Evolutionary conservation across 2,797 vertebrate genomes (phyloP).

Genomic region (Ctenopoma kingsleyae): DNA sequence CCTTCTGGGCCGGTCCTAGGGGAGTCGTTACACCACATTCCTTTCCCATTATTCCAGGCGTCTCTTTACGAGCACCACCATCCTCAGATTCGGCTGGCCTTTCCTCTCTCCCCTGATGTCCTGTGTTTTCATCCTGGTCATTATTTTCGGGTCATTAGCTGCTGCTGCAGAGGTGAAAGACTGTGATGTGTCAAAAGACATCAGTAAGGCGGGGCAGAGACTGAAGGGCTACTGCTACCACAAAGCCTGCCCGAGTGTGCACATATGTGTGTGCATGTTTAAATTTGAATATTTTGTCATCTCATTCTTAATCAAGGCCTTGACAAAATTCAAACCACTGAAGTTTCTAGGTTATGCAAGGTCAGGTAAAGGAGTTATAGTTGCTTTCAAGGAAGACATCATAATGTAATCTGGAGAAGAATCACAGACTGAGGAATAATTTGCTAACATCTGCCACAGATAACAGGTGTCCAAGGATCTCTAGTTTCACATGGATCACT

Average conservation of each 20-base stretch:
- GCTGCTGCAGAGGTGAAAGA: conserved; percentile 31
- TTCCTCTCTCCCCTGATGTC: conserved; percentile 66
- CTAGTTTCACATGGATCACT: conserved; percentile 41
- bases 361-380: conserved; percentile 2
- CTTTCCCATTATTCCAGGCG: conserved; percentile 82
- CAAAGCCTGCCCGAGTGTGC: not conserved
- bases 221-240: conserved; percentile 7
- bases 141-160: conserved; percentile 67
- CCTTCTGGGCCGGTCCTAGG: conserved; percentile 84
- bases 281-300: not conserved
- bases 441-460: conserved; percentile 59
- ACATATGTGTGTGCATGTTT: conserved; percentile 1
- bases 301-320: conserved; percentile 12
- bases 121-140: conserved; percentile 63
- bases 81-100: conserved; percentile 65
- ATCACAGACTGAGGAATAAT: conserved; percentile 28
- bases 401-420: conserved; percentile 16
- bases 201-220: conserved; percentile 10
- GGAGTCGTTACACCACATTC: conserved; percentile 87
- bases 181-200: conserved; percentile 43
- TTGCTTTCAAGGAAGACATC: conserved; percentile 8
- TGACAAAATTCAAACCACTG: conserved; percentile 12
- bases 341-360: not conserved
- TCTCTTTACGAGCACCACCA: conserved; percentile 80
- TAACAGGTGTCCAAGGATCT: conserved; percentile 77